Evolutionary conservation across 2,797 vertebrate species (phyloP), one percentile per base, ranked within the genome.

Genomic region (Neosalanx taihuensis): DNA sequence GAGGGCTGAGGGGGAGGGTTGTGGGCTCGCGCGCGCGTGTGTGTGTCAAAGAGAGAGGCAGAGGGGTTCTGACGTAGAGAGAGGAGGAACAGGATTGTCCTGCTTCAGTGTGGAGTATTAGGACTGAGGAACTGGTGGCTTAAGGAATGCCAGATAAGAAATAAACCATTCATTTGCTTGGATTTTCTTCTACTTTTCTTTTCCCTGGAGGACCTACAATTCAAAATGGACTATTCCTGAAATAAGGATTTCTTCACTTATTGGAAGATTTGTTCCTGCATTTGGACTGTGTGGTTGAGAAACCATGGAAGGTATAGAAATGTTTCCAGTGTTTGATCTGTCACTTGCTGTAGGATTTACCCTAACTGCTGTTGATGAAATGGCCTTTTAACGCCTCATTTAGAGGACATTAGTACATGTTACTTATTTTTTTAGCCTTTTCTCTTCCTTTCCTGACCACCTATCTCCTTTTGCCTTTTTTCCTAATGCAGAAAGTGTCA

Each of bases 41-140:
- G 72, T 80, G 80, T 73, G 71, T 56, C 61, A 81, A 84, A 82
- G 79, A 72, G 72, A 69, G 74, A 68, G 75, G 41, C 64, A 68
- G 51, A 83, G 85, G 79, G 78, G 70, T 79, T 78, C 71, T 83
- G 79, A 80, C 84, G 76, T 71, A 76, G 72, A 81, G 78, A 78
- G 78, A 79, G 83, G 83, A 86, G 85, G 85, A 94, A 86, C 93
- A 92, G 92, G 87, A 93, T 91, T 92, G 89, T 72, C 89, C 90
- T 89, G 92, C 89, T 90, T 88, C 88, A 91, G 91, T 89, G 87
- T 90, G 89, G 89, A 93, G 89, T 90, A 91, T 91, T 85, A 86
- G 89, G 88, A 89, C 83, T 84, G 58, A 85, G 79, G 59, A 73
- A 67, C 77, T 81, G 81, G 84, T 87, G 79, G 71, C 86, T 84